phyloP scores from a whole-genome alignment of 2,113 vertebrate genomes.

The Tympanuchus pallidicinctus region DNA sequence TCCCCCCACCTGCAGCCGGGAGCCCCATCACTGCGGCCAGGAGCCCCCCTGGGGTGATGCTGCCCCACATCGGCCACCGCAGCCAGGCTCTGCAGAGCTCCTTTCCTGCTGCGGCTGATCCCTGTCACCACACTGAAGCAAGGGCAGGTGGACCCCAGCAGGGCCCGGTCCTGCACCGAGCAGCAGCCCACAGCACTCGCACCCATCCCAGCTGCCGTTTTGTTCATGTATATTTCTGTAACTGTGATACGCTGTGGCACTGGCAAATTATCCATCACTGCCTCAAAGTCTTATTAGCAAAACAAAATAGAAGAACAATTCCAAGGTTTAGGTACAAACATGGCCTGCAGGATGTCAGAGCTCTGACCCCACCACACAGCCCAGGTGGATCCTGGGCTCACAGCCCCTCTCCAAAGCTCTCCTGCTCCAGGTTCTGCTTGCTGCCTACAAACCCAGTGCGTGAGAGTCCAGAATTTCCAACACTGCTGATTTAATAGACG shows the following conservation, averaged over 20 bases:
- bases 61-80: background rate
- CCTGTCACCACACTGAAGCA: background rate
- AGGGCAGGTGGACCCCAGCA: background rate
- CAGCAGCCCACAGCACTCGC: background rate
- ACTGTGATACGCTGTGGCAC: background rate
- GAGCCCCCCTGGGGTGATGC: background rate
- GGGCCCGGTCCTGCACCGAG: background rate
- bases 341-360: background rate
- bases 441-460: background rate
- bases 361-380: background rate
- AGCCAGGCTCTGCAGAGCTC: background rate
- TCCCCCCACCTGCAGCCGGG: too few species aligned
- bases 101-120: background rate
- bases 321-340: background rate
- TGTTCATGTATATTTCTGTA: background rate
- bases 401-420: background rate
- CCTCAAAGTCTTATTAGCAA: background rate
- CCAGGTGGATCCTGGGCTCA: accelerated
- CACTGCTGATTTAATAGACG: background rate
- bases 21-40: background rate
- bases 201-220: background rate
- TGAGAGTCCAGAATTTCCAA: background rate
- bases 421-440: background rate
- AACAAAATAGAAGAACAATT: background rate
- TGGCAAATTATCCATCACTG: background rate